Conservation (phyloP, 2,113 vertebrate genomes). For the Emydura subglobosa region DNA sequence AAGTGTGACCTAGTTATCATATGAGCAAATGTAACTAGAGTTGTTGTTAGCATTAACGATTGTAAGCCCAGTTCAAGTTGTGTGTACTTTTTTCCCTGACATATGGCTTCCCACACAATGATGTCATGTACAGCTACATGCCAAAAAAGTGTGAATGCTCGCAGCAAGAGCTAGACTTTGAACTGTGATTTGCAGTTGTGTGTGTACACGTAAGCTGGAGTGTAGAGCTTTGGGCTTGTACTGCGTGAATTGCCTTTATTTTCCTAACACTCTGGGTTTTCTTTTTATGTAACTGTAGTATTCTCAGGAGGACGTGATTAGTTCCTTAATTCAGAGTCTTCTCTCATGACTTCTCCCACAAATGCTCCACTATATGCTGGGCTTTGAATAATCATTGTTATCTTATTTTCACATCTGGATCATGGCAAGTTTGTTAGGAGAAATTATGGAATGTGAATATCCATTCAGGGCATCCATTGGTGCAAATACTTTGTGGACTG, state of each 20-base stretch:
- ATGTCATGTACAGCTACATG: slow-evolving; percentile 37
- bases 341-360: neutral
- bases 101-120: slow-evolving; percentile 46
- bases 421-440: neutral
- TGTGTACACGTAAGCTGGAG: fast-evolving
- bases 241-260: neutral
- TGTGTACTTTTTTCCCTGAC: slow-evolving; percentile 29
- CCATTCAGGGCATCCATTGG: fast-evolving
- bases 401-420: neutral
- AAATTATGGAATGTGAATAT: neutral
- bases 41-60: slow-evolving; percentile 50
- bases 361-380: neutral
- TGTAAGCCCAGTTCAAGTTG: slow-evolving; percentile 34
- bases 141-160: slow-evolving; percentile 37
- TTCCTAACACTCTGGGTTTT: neutral
- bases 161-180: slow-evolving; percentile 7
- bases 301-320: neutral
- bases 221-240: fast-evolving
- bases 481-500: neutral
- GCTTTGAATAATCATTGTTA: neutral
- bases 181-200: neutral
- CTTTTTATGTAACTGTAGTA: neutral
- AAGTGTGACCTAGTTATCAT: neutral
- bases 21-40: slow-evolving; percentile 1
- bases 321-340: neutral